phyloP scores from a whole-genome alignment of 1,140 invertebrate genomes.

The Nasonia longicornis region DNA sequence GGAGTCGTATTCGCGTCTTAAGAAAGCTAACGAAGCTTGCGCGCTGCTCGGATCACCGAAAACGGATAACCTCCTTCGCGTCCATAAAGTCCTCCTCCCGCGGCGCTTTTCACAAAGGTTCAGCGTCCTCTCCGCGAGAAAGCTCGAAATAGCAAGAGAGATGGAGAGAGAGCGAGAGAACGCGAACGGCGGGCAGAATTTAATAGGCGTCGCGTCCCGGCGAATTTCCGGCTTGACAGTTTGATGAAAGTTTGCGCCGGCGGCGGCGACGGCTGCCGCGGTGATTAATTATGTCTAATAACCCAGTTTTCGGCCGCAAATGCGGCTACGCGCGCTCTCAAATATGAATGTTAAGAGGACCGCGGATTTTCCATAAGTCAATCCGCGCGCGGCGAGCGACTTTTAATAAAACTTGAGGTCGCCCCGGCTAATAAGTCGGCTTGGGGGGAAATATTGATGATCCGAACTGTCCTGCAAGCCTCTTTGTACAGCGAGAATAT shows the following conservation, averaged over 20 bases:
- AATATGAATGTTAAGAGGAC: constrained; percentile 26
- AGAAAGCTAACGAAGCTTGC: no score
- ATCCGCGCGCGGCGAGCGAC: neutral
- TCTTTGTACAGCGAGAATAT: neutral
- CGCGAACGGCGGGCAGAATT: constrained; percentile 19
- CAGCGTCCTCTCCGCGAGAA: neutral
- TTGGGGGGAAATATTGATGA: neutral
- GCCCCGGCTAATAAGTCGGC: constrained; percentile 1
- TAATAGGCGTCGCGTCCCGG: constrained; percentile 31
- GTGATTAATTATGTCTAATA: constrained; percentile 46
- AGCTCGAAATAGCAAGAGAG: neutral
- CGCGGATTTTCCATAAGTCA: constrained; percentile 27
- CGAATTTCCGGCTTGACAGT: constrained; percentile 40
- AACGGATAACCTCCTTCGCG: no score
- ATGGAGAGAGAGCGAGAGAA: constrained; percentile 5
- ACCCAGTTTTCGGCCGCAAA: constrained; percentile 28
- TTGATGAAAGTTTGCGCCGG: constrained; percentile 41
- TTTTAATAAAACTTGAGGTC: constrained; percentile 31
- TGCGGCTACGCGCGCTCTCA: neutral
- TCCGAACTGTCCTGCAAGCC: neutral
- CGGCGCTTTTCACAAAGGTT: neutral
- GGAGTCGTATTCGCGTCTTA: no score
- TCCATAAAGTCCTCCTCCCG: neutral
- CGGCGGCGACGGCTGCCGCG: neutral
- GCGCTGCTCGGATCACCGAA: no score